A percentile compares a stretch with the other conserved stretches of the same genome.
Conservation (phyloP, 2,888 invertebrate species). For the Lochmaea crataegi region DNA sequence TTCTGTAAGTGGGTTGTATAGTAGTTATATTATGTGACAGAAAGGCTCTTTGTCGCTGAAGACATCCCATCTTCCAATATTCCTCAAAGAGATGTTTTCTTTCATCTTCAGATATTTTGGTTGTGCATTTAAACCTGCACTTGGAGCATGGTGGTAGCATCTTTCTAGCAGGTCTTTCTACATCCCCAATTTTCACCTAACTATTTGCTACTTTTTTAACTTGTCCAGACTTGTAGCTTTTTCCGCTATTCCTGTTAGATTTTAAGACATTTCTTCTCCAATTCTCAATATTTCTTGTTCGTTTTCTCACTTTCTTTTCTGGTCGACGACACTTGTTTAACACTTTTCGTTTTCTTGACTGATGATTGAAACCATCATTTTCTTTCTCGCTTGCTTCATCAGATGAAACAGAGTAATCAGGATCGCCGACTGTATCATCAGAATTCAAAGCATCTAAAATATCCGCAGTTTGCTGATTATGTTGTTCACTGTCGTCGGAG, state of each 20-base stretch:
- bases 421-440: too few relatives aligned
- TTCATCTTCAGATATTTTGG: conserved; percentile 13
- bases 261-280: background rate
- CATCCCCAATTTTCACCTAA: background rate
- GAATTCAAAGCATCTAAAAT: too few relatives aligned
- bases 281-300: too few relatives aligned
- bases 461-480: too few relatives aligned
- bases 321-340: too few relatives aligned
- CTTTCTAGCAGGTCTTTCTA: background rate
- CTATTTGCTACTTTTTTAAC: background rate
- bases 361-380: too few relatives aligned
- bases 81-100: conserved; percentile 13
- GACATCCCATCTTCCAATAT: conserved; percentile 12
- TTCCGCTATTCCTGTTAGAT: background rate
- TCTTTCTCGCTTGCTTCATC: too few relatives aligned
- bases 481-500: too few relatives aligned
- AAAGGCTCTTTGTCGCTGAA: background rate
- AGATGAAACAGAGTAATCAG: too few relatives aligned
- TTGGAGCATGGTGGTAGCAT: conserved; percentile 7
- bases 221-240: background rate
- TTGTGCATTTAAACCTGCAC: conserved; percentile 15
- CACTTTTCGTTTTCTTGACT: too few relatives aligned
- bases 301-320: too few relatives aligned
- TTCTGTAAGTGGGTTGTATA: conserved; percentile 16
- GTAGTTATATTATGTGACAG: background rate